Evolutionary conservation across 2,888 invertebrate genomes (phyloP).

Genomic region (Cheilosia urbana): DNA sequence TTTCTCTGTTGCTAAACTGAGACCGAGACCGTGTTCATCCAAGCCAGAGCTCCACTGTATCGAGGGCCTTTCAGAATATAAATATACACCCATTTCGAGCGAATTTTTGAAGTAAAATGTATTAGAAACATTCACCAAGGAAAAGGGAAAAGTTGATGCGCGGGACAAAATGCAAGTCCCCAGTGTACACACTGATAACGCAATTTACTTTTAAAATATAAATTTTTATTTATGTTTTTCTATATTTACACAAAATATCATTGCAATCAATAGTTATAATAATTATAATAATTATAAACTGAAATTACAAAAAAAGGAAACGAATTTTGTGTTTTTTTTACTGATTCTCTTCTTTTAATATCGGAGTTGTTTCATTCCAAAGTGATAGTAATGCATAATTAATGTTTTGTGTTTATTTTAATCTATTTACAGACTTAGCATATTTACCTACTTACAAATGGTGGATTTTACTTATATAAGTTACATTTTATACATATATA

Average conservation of each 20-base stretch:
- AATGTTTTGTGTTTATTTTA: conserved; percentile 13
- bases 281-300: conserved; percentile 30
- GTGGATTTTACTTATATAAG: conserved; percentile 60
- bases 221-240: conserved; percentile 54
- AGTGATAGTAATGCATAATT: conserved; percentile 5
- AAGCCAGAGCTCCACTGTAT: too few species aligned
- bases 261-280: conserved; percentile 36
- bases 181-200: not conserved
- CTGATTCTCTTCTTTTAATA: conserved; percentile 20
- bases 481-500: conserved; percentile 52
- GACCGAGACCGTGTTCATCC: too few species aligned
- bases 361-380: conserved; percentile 35
- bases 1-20: too few species aligned
- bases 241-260: conserved; percentile 69
- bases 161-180: too few species aligned
- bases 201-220: conserved; percentile 58
- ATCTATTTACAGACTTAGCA: conserved; percentile 70
- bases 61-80: too few species aligned
- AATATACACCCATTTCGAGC: too few species aligned
- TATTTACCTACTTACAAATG: conserved; percentile 65
- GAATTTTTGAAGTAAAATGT: too few species aligned
- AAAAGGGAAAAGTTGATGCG: too few species aligned
- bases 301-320: conserved; percentile 27
- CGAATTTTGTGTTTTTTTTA: conserved; percentile 4
- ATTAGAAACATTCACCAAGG: too few species aligned